Conservation (phyloP, 2,797 vertebrate genomes). For the Gouania willdenowi region DNA sequence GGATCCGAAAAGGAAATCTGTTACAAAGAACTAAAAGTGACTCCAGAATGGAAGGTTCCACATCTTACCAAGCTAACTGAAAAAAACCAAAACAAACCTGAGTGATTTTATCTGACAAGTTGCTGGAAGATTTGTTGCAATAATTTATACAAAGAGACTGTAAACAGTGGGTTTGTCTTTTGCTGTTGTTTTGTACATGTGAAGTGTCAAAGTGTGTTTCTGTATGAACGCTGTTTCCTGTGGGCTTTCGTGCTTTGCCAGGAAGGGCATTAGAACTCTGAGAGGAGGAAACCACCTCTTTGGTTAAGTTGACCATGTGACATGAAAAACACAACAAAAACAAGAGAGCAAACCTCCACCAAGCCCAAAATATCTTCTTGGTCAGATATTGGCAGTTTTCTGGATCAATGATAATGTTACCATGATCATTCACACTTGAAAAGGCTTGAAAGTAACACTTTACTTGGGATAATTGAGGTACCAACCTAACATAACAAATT, state of each 20-base stretch:
- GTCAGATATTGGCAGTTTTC: too few species aligned
- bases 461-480: too few species aligned
- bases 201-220: constrained; percentile 18
- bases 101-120: too few species aligned
- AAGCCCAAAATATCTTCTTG: too few species aligned
- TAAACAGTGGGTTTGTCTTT: not conserved
- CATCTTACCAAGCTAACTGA: not conserved
- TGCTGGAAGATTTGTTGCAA: too few species aligned
- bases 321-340: constrained; percentile 24
- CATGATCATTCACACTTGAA: too few species aligned
- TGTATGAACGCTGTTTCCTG: constrained; percentile 66
- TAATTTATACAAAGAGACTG: too few species aligned
- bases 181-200: not conserved
- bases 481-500: too few species aligned
- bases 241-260: constrained; percentile 64
- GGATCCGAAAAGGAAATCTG: constrained; percentile 40
- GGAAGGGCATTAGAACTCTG: constrained; percentile 72
- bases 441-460: too few species aligned
- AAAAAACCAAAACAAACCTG: not conserved
- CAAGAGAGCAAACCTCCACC: not conserved
- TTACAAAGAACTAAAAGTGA: constrained; percentile 23
- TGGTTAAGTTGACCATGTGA: constrained; percentile 35
- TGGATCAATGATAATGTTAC: too few species aligned
- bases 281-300: constrained; percentile 68
- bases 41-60: constrained; percentile 2